These are phyloP conservation scores for Balearica regulorum DNA, from an alignment of 2,797 vertebrate genomes.

Conservation along the genomic window DNA sequence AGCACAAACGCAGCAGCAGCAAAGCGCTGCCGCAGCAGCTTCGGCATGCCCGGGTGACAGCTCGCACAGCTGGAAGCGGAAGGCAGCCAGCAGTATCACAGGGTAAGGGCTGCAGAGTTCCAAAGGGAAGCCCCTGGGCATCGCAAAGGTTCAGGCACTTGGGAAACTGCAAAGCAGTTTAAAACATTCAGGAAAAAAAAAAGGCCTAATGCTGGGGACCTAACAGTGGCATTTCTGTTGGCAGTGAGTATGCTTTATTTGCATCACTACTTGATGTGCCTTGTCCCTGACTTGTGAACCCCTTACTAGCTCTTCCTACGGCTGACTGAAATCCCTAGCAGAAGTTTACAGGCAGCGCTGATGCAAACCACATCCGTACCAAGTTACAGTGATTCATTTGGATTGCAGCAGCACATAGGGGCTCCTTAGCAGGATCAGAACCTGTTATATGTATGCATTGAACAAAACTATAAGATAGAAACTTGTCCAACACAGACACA, in stretches of 20 bases:
- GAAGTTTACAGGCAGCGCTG: background rate
- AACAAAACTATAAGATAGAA: background rate
- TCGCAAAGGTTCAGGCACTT: background rate
- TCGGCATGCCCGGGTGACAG: rapidly evolving
- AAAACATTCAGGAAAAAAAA: background rate
- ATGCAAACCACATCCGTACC: background rate
- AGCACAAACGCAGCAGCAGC: background rate
- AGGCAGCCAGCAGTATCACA: background rate
- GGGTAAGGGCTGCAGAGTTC: background rate
- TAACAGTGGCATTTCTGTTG: background rate
- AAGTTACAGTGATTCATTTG: background rate
- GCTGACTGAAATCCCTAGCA: background rate
- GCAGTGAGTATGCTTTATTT: background rate
- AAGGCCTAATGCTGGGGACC: background rate
- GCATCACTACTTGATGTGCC: background rate
- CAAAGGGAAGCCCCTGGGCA: background rate
- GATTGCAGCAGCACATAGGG: background rate
- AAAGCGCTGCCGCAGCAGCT: rapidly evolving
- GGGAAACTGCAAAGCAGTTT: background rate
- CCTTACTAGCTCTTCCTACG: background rate
- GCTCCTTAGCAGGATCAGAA: background rate
- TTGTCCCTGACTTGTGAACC: background rate
- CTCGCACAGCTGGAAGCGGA: background rate
- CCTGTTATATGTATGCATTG: background rate
- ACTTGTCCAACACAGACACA: background rate